These are phyloP conservation scores for Rhinatrema bivittatum DNA, from an alignment of 2,797 vertebrate genomes.

Conservation along the genomic window DNA sequence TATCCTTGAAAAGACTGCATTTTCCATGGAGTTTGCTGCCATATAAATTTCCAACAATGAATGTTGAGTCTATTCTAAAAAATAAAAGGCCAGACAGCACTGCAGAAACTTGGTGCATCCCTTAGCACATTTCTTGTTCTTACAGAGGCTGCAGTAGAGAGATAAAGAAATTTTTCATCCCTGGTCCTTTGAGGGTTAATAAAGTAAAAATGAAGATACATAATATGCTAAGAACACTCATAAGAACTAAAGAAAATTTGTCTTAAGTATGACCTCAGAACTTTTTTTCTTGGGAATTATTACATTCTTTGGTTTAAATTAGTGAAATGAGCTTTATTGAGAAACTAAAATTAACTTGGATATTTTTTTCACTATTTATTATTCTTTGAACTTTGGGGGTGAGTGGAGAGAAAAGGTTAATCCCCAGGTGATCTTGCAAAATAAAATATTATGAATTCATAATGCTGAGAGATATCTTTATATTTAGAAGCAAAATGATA, in stretches of 20 bases:
- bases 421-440: constrained; percentile 24
- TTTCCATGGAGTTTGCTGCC: constrained; percentile 1
- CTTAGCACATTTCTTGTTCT: constrained; percentile 5
- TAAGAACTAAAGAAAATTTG: constrained; percentile 47
- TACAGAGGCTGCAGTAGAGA: constrained; percentile 11
- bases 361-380: constrained; percentile 36
- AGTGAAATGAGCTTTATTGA: constrained; percentile 50
- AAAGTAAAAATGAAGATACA: constrained; percentile 30
- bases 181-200: constrained; percentile 30
- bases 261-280: constrained; percentile 30
- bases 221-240: constrained; percentile 36
- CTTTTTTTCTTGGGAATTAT: constrained; percentile 43
- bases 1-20: neutral
- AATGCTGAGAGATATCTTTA: constrained; percentile 37
- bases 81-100: constrained; percentile 8
- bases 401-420: constrained; percentile 33
- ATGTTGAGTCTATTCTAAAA: constrained; percentile 12
- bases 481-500: constrained; percentile 37
- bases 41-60: constrained; percentile 10
- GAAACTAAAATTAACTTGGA: constrained; percentile 41
- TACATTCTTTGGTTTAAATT: constrained; percentile 42
- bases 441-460: constrained; percentile 31
- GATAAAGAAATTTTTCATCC: constrained; percentile 29
- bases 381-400: constrained; percentile 41
- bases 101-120: constrained; percentile 12